A percentile compares a stretch with the other conserved stretches of the same genome.
These are phyloP conservation scores for Lycocerus yunnanus DNA, from an alignment of 2,888 invertebrate species.

Conservation along the genomic window DNA sequence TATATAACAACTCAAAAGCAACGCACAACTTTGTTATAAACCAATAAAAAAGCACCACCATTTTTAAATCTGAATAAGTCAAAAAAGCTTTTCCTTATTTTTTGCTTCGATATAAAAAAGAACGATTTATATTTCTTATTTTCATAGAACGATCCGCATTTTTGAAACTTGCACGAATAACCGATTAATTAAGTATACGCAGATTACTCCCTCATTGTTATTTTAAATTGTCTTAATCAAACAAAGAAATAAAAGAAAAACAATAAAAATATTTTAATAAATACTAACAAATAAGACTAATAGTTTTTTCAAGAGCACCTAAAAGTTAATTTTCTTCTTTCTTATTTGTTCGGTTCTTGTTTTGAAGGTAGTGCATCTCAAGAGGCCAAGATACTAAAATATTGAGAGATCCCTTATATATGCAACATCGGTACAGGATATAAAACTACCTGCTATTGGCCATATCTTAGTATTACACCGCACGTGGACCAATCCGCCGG, in stretches of 20 bases:
- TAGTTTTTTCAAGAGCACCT: conserved; percentile 3
- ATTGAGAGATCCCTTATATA: conserved; percentile 57
- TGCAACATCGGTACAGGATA: conserved; percentile 58
- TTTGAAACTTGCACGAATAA: not conserved
- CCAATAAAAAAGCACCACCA: conserved; percentile 6
- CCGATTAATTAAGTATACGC: too few relatives aligned
- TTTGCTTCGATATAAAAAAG: not conserved
- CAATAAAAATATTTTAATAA: not conserved
- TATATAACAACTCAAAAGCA: conserved; percentile 18
- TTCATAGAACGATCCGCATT: not conserved
- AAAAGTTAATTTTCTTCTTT: conserved; percentile 25
- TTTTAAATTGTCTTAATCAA: too few relatives aligned
- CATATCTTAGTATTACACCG: conserved; percentile 58
- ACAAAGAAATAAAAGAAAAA: not conserved
- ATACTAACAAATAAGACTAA: not conserved
- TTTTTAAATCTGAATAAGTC: not conserved
- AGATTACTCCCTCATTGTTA: too few relatives aligned
- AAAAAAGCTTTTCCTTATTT: not conserved
- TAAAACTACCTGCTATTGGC: conserved; percentile 58
- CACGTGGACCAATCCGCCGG: conserved; percentile 51
- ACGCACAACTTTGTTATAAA: conserved; percentile 1
- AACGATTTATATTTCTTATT: not conserved
- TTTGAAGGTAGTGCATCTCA: conserved; percentile 26
- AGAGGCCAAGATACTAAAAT: conserved; percentile 52
- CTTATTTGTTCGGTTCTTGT: conserved; percentile 27